Percentiles rank a stretch among this genome's conserved stretches.
phyloP scores from a whole-genome alignment of 2,113 vertebrate species.

The Microcebus tavaratra region DNA sequence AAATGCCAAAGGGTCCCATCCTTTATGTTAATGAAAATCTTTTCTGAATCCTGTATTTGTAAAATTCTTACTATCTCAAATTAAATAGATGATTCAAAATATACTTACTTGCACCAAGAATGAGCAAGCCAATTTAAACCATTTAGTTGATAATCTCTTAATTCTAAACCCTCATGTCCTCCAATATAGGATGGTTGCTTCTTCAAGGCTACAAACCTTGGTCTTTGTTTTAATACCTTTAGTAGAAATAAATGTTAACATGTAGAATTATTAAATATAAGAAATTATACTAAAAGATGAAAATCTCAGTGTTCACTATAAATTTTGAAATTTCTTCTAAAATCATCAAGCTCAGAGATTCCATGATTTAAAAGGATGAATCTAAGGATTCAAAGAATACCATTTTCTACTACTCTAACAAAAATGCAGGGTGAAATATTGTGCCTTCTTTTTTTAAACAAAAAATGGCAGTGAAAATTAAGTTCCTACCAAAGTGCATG shows the following conservation, averaged over 20 bases:
- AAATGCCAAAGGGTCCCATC: neutral
- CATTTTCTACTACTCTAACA: neutral
- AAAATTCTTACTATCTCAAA: conserved; percentile 9
- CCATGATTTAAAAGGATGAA: conserved; percentile 9
- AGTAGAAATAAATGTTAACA: conserved; percentile 56
- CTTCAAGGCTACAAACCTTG: conserved; percentile 96
- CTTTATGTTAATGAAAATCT: neutral
- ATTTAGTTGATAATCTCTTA: conserved; percentile 97
- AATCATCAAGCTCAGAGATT: conserved; percentile 43
- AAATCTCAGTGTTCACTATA: neutral
- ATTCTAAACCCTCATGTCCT: conserved; percentile 91
- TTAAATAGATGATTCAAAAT: conserved; percentile 37
- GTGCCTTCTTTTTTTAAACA: neutral
- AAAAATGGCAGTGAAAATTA: neutral
- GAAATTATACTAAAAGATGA: neutral
- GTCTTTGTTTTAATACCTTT: conserved; percentile 96
- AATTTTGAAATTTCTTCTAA: conserved; percentile 31
- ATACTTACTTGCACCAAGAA: conserved; percentile 99
- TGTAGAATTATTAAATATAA: conserved; percentile 44
- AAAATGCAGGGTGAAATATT: neutral
- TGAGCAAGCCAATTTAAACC: conserved; percentile 99
- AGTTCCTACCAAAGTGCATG: neutral
- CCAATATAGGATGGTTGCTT: conserved; percentile 96
- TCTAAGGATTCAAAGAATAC: neutral
- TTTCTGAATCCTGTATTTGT: neutral